Percentiles rank a stretch among this genome's conserved stretches.
Evolutionary conservation across 2,888 invertebrate species (phyloP).

Genomic region (Keiferia lycopersicella): DNA sequence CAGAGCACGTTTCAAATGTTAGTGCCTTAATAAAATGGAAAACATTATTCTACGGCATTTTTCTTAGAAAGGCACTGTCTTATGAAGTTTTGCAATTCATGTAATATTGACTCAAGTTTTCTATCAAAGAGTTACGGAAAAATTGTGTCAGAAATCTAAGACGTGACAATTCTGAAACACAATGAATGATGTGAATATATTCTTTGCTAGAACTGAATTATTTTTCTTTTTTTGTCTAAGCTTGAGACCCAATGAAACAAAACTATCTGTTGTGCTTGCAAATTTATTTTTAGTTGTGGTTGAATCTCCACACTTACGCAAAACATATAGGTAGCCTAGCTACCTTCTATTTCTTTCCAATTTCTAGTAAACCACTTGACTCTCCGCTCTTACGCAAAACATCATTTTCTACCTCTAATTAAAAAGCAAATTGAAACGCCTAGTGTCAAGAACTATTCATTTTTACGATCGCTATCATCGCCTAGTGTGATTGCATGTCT

Average conservation of each 20-base stretch:
- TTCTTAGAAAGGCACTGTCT: too few species aligned
- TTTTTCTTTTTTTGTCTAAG: neutral
- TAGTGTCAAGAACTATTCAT: constrained; percentile 67
- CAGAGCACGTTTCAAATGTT: constrained; percentile 7
- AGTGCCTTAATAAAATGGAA: neutral
- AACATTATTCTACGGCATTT: neutral
- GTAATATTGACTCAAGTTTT: neutral
- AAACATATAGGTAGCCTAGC: neutral
- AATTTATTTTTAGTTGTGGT: too few species aligned
- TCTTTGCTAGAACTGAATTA: too few species aligned
- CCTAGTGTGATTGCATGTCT: constrained; percentile 50
- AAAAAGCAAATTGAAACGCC: constrained; percentile 69
- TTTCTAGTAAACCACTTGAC: neutral
- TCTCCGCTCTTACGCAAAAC: constrained; percentile 24
- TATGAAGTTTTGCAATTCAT: neutral
- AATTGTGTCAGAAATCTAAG: too few species aligned
- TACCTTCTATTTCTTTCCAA: too few species aligned
- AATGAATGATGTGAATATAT: neutral
- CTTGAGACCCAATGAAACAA: neutral
- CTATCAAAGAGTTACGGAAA: neutral
- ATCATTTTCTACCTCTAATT: constrained; percentile 50
- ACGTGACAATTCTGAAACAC: too few species aligned
- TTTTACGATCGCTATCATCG: constrained; percentile 67
- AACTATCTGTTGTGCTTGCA: too few species aligned
- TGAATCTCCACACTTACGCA: neutral